Percentiles rank a stretch among this genome's conserved stretches.
phyloP scores from a whole-genome alignment of 2,888 invertebrate genomes.

The Epinotia demarniana region DNA sequence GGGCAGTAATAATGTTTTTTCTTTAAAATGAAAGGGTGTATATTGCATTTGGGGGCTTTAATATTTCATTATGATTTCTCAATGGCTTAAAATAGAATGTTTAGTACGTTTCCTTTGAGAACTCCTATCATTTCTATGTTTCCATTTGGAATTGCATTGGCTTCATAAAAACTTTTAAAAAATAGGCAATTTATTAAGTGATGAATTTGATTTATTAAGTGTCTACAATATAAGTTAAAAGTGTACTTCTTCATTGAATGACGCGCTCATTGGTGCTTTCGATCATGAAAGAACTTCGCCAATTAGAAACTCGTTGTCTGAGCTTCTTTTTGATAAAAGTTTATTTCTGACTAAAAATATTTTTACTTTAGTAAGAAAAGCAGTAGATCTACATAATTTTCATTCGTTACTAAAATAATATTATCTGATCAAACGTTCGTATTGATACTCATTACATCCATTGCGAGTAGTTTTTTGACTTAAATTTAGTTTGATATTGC shows the following conservation, averaged over 20 bases:
- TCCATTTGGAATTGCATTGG: background rate
- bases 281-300: slow-evolving; percentile 23
- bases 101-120: too few relatives aligned
- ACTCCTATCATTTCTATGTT: too few relatives aligned
- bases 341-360: background rate
- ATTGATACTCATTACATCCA: too few relatives aligned
- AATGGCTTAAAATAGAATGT: background rate
- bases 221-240: slow-evolving; percentile 3
- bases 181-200: background rate
- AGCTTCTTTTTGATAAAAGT: slow-evolving; percentile 5
- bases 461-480: too few relatives aligned
- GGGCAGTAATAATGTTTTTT: slow-evolving; percentile 32
- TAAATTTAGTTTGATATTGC: too few relatives aligned
- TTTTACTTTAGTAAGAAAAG: too few relatives aligned
- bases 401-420: too few relatives aligned
- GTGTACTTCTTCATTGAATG: slow-evolving; percentile 19
- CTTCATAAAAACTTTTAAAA: background rate
- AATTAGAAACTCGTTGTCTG: slow-evolving; percentile 24
- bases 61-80: slow-evolving; percentile 10
- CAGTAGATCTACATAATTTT: too few relatives aligned
- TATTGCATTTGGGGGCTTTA: slow-evolving; percentile 35
- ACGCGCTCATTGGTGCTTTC: slow-evolving; percentile 23
- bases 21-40: slow-evolving; percentile 31
- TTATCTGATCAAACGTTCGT: too few relatives aligned
- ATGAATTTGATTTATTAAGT: background rate